These are phyloP conservation scores for Cantharis flavilabris DNA, from an alignment of 2,888 invertebrate genomes.

Conservation along the genomic window DNA sequence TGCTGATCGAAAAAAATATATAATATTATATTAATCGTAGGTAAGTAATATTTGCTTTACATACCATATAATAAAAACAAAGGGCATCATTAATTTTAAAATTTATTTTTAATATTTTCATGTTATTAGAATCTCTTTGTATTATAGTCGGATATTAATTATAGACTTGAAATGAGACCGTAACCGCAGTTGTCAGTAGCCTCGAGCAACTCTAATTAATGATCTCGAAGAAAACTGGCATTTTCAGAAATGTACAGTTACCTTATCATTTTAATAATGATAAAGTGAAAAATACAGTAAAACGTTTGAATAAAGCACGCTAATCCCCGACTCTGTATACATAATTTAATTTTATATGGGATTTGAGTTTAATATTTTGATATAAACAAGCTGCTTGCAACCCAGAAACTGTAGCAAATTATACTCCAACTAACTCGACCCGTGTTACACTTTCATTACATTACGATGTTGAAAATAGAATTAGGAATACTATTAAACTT, in stretches of 20 bases:
- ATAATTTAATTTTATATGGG: constrained; percentile 29
- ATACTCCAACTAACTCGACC: constrained; percentile 17
- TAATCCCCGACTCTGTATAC: constrained; percentile 20
- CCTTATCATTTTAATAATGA: constrained; percentile 30
- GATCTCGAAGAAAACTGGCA: constrained; percentile 31
- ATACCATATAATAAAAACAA: neutral
- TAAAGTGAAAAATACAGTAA: constrained; percentile 17
- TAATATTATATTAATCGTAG: neutral
- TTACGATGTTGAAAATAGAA: constrained; percentile 25
- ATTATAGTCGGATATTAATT: constrained; percentile 33
- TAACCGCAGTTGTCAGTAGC: constrained; percentile 32
- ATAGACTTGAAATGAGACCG: constrained; percentile 27
- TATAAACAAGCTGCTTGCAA: constrained; percentile 27
- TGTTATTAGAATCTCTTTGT: constrained; percentile 27
- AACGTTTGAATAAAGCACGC: constrained; percentile 13
- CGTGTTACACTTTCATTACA: constrained; percentile 29
- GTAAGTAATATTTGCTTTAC: neutral
- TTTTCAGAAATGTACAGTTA: constrained; percentile 28
- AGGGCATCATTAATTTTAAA: neutral
- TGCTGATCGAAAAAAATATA: neutral
- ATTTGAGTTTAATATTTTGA: constrained; percentile 26
- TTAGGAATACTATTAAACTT: constrained; percentile 22
- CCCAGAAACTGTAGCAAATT: constrained; percentile 25
- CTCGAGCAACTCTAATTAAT: constrained; percentile 30
- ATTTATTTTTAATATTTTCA: constrained; percentile 6